Conservation (phyloP, 2,113 vertebrate species). For the Grantiella picta region DNA sequence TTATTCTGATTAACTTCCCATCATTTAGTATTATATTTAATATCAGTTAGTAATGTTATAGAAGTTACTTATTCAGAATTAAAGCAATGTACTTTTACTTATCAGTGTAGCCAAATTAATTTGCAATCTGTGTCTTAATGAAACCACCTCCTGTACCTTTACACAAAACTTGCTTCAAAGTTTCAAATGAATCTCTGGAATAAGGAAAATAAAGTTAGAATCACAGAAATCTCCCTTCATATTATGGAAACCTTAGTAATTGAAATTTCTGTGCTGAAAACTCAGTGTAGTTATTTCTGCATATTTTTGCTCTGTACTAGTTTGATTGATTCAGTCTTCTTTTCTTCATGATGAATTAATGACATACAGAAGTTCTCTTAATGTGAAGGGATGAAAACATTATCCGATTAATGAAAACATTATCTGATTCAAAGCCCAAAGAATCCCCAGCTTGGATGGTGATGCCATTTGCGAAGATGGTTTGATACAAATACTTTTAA, state of each 20-base stretch:
- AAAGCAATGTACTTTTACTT: neutral
- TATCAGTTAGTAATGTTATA: neutral
- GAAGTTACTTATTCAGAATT: neutral
- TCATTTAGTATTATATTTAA: neutral
- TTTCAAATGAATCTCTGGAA: neutral
- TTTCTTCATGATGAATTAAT: neutral
- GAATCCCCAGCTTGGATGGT: neutral
- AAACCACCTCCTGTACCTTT: neutral
- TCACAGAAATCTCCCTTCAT: neutral
- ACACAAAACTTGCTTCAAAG: neutral
- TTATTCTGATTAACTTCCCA: neutral
- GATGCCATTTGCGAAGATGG: neutral
- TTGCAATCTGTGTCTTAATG: neutral
- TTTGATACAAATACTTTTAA: neutral
- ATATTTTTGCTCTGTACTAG: neutral
- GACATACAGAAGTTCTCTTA: neutral
- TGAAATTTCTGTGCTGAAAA: neutral
- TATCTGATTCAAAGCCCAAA: neutral
- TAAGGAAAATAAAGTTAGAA: neutral
- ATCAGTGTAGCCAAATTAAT: neutral
- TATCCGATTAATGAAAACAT: fast-evolving
- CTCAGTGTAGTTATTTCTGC: neutral
- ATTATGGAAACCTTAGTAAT: neutral
- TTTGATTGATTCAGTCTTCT: neutral
- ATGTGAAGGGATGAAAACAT: neutral